Base-by-base conservation (phyloP, 2,797 vertebrate genomes). In the Oreonectes daqikongensis region DNA sequence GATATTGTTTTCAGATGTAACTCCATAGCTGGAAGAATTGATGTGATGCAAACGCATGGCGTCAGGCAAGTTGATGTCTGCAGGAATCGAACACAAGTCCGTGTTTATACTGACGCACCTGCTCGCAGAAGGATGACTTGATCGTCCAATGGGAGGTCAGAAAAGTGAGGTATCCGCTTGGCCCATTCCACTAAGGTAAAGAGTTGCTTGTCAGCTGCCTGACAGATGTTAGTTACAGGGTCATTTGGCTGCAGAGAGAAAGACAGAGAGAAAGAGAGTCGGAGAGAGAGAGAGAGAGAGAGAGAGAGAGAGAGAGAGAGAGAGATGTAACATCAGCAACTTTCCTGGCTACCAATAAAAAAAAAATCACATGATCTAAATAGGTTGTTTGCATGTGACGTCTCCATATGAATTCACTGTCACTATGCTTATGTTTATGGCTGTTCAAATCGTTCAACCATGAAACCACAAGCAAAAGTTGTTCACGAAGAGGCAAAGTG, bases 141-240 rank as follows among this genome's bases (percentile, higher is more conserved):
- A 86, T 94, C 92, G 66, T 94, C 93, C 80, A 94, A 84, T 8
- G 90, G 90, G 75, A 94, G 89, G 75, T 93, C 92, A 0, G 93
- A 94, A 79, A 94, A 94, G 83, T 94, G 92, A 4, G 93, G 93
- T 84, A 94, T 93, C 78, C 92, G 89, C 85, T 94, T 94, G 2
- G 93, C 93, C 93, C 93, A 94, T 81, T 94, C 93, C 53, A 94
- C 93, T 70, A 94, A 89, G 0, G 92, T 94, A 83, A 94, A 94
- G 5, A 94, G 92, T 83, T 94, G 93, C 78, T 93, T 94, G 85
- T 94, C 93, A 3, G 93, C 93, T 3, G 93, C 93, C 85, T 94
- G 93, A 84, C 93, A 94, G 88, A 94, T 94, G 85, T 94, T 94
- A 28, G 93, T 94, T 83, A 94, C 93, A 0, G 93, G 93, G 84